These are phyloP conservation scores for Pinna nobilis DNA, from an alignment of 1,140 invertebrate genomes.

Conservation along the genomic window DNA sequence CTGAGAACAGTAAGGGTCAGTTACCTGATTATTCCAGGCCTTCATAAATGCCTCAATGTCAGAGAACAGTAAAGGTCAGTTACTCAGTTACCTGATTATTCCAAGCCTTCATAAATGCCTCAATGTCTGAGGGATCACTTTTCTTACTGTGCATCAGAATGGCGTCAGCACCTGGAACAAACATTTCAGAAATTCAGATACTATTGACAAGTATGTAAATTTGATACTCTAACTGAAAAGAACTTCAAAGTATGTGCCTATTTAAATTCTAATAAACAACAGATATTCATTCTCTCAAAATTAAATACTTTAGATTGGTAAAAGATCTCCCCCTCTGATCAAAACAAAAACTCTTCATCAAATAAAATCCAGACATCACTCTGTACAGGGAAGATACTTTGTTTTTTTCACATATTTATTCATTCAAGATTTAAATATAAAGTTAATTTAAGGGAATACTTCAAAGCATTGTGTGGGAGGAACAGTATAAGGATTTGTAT, in stretches of 20 bases:
- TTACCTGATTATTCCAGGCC: conserved; percentile 74
- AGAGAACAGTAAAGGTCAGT: conserved; percentile 26
- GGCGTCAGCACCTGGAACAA: conserved; percentile 73
- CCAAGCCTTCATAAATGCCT: conserved; percentile 76
- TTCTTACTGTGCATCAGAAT: conserved; percentile 77
- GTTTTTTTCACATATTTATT: not conserved
- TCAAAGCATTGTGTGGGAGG: not conserved
- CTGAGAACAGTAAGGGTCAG: no score
- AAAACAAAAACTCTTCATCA: not conserved
- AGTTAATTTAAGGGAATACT: not conserved
- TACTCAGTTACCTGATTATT: conserved; percentile 69
- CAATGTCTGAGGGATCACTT: conserved; percentile 74
- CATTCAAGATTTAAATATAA: not conserved
- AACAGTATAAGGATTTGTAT: no score
- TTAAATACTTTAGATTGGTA: no score
- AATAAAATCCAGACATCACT: not conserved
- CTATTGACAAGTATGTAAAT: no score
- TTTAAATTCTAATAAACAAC: no score
- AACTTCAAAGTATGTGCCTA: no score
- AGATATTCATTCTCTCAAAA: no score
- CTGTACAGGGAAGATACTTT: not conserved
- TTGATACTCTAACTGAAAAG: no score
- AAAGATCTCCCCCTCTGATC: no score
- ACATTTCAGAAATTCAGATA: not conserved
- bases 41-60: conserved; percentile 76